phyloP scores from a whole-genome alignment of 2,113 vertebrate species.

The Stigmatopora argus region DNA sequence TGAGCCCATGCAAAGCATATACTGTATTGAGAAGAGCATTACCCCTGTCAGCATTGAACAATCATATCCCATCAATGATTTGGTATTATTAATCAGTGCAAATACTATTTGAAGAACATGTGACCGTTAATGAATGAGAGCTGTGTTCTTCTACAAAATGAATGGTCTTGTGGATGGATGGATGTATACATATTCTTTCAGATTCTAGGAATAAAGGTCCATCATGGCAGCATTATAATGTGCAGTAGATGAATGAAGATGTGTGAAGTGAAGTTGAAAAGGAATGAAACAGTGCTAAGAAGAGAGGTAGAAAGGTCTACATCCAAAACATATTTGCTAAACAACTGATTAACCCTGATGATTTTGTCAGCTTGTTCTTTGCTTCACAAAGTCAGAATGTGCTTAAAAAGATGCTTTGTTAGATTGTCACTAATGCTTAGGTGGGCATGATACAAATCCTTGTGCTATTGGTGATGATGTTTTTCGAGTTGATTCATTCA shows the following conservation, averaged over 20 bases:
- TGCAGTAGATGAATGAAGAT: neutral
- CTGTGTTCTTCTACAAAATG: neutral
- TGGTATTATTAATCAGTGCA: constrained; percentile 14
- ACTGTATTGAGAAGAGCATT: constrained; percentile 28
- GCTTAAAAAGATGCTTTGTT: constrained; percentile 35
- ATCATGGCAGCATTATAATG: neutral
- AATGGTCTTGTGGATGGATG: neutral
- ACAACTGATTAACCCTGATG: neutral
- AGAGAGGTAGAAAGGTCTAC: constrained; percentile 52
- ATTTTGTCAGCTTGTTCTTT: constrained; percentile 28
- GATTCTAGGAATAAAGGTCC: constrained; percentile 1
- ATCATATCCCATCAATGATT: neutral
- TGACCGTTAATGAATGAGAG: neutral
- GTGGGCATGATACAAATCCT: constrained; percentile 53
- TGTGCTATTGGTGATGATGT: constrained; percentile 64
- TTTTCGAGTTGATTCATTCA: constrained; percentile 38
- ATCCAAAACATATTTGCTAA: constrained; percentile 7
- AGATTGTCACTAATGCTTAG: constrained; percentile 62
- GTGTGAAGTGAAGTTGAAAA: constrained; percentile 4
- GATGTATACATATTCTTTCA: neutral
- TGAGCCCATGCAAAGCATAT: constrained; percentile 58
- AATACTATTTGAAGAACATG: constrained; percentile 13
- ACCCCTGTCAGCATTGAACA: constrained; percentile 44
- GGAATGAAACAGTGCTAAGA: constrained; percentile 28
- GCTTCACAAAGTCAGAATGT: constrained; percentile 7